A percentile compares a stretch with the other conserved stretches of the same genome.
These are phyloP conservation scores for Hylia prasina DNA, from an alignment of 2,113 vertebrate species.

Conservation along the genomic window DNA sequence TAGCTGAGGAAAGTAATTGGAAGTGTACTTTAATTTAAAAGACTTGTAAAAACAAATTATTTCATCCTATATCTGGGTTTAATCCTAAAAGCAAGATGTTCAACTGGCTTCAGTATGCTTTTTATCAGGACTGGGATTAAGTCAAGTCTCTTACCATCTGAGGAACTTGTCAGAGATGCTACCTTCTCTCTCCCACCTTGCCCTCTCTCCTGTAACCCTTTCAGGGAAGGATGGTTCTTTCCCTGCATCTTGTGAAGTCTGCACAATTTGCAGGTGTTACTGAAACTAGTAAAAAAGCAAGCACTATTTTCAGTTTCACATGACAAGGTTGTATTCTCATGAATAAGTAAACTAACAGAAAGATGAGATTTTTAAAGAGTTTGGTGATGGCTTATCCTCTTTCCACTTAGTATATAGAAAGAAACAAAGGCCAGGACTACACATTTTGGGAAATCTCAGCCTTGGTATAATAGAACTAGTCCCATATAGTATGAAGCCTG, in stretches of 20 bases:
- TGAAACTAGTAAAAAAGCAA: not conserved
- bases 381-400: not conserved
- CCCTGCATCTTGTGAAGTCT: not conserved
- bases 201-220: not conserved
- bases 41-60: not conserved
- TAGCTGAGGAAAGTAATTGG: not conserved
- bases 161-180: not conserved
- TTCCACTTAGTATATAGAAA: not conserved
- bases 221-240: not conserved
- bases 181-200: not conserved
- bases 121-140: not conserved
- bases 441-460: not conserved
- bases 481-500: not conserved
- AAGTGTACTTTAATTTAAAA: constrained; percentile 11
- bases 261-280: not conserved
- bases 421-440: not conserved
- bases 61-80: not conserved
- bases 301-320: not conserved
- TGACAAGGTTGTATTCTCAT: not conserved
- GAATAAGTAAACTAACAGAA: not conserved
- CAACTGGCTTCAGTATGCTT: not conserved
- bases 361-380: not conserved
- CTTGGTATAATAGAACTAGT: not conserved
- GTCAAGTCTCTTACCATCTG: not conserved
- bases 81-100: not conserved